Evolutionary conservation across 2,797 vertebrate genomes (phyloP).

Genomic region (Eospalax fontanierii): DNA sequence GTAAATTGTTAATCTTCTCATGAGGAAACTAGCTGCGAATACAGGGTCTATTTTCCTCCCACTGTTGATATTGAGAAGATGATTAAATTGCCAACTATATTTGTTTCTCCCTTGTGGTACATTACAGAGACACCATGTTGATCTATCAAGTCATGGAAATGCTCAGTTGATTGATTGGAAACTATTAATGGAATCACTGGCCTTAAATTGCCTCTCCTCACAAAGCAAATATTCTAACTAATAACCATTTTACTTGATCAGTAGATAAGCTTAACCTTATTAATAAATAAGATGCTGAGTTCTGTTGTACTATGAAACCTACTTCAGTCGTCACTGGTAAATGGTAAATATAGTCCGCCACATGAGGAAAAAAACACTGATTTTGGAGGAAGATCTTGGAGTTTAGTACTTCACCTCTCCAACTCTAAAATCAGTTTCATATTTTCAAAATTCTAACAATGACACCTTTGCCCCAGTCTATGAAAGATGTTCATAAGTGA

Average conservation of each 20-base stretch:
- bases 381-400: background rate
- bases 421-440: background rate
- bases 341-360: background rate
- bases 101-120: conserved; percentile 76
- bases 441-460: background rate
- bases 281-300: conserved; percentile 48
- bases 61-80: conserved; percentile 80
- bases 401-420: background rate
- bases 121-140: conserved; percentile 68
- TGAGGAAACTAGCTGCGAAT: conserved; percentile 56
- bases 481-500: conserved; percentile 25
- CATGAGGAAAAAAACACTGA: background rate
- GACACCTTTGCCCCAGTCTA: background rate
- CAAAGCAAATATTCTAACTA: conserved; percentile 73
- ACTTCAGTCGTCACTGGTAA: background rate
- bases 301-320: background rate
- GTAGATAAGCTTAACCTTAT: conserved; percentile 29
- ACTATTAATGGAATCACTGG: conserved; percentile 72
- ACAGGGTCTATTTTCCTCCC: conserved; percentile 62
- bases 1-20: conserved; percentile 74
- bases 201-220: conserved; percentile 73
- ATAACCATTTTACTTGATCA: conserved; percentile 67
- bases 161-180: conserved; percentile 82
- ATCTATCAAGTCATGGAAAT: conserved; percentile 70
- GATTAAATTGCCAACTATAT: conserved; percentile 76